Evolutionary conservation across 2,797 vertebrate genomes (phyloP).

Genomic region (Octomys mimax): DNA sequence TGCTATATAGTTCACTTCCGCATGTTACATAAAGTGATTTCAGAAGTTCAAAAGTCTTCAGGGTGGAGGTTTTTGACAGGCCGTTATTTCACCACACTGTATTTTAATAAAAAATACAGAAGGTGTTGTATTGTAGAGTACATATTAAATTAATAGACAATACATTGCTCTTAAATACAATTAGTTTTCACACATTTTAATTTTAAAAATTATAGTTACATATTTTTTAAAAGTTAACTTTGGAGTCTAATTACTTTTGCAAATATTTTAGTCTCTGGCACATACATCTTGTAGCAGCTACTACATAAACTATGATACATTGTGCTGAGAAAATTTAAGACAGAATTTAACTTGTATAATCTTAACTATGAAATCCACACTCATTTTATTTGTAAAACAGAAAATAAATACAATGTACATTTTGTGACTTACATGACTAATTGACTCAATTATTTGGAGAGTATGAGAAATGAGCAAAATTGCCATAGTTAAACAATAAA

Average conservation of each 20-base stretch:
- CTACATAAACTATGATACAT: not conserved
- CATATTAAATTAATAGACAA: not conserved
- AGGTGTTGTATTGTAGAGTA: not conserved
- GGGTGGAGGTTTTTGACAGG: not conserved
- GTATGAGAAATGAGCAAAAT: not conserved
- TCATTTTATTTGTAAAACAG: not conserved
- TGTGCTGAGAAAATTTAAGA: not conserved
- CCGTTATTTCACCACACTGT: not conserved
- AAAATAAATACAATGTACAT: not conserved
- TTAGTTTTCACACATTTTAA: not conserved
- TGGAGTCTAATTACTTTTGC: not conserved
- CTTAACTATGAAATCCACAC: not conserved
- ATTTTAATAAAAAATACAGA: not conserved
- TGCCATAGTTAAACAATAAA: not conserved
- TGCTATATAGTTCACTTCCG: not conserved
- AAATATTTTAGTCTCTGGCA: not conserved
- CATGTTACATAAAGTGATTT: not conserved
- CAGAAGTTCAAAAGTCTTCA: not conserved
- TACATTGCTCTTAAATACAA: not conserved
- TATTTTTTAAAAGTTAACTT: not conserved
- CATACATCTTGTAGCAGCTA: not conserved
- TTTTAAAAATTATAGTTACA: not conserved
- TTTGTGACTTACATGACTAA: not conserved
- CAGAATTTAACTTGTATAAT: not conserved
- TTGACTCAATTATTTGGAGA: constrained; percentile 37